phyloP scores from a whole-genome alignment of 2,797 vertebrate genomes.

The Uromys caudimaculatus region DNA sequence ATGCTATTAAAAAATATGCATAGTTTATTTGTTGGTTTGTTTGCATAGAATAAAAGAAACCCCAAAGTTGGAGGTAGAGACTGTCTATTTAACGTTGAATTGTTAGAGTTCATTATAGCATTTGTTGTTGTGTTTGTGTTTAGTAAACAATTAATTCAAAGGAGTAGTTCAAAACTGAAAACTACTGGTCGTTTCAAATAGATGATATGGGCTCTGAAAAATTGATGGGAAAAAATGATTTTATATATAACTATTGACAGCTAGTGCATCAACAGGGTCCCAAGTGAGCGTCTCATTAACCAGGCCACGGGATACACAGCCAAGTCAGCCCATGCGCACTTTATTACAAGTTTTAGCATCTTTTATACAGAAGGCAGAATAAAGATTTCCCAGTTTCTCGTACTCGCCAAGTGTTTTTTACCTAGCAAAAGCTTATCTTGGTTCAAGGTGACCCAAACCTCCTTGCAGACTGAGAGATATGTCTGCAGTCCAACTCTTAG shows the following conservation, averaged over 20 bases:
- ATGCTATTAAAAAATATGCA: background rate
- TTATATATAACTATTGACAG: background rate
- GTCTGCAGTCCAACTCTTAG: background rate
- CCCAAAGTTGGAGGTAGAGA: background rate
- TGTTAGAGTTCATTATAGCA: background rate
- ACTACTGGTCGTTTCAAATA: conserved; percentile 14
- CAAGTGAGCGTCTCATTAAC: background rate
- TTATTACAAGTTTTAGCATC: background rate
- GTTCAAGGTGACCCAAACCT: background rate
- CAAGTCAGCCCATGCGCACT: background rate
- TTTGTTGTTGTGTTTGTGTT: background rate
- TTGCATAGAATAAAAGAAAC: background rate
- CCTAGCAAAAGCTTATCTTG: background rate
- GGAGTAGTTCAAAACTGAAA: conserved; percentile 20
- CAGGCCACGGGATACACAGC: background rate
- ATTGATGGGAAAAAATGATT: background rate
- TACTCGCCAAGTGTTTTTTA: background rate
- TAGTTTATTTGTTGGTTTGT: background rate
- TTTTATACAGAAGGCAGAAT: background rate
- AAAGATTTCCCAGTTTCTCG: background rate
- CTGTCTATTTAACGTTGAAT: background rate
- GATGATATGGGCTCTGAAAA: conserved; percentile 10
- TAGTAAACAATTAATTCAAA: background rate
- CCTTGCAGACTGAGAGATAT: background rate
- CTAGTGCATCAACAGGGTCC: background rate